Evolutionary conservation across 1,140 invertebrate species (phyloP).

Genomic region (Thaumatotibia leucotreta): DNA sequence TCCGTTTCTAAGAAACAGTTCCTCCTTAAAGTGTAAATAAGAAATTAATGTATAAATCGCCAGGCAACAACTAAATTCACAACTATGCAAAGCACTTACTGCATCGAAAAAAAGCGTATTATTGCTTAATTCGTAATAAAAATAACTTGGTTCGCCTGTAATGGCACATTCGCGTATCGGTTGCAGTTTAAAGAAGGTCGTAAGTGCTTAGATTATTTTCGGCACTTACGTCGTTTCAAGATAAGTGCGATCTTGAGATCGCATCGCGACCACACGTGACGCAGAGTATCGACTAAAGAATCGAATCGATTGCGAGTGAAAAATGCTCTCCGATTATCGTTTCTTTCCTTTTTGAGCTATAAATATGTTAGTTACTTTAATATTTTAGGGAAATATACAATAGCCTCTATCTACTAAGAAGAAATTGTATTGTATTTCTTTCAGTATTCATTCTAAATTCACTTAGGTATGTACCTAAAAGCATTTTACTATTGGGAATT

Average conservation of each 20-base stretch:
- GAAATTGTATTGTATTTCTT: too few species aligned
- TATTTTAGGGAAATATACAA: too few species aligned
- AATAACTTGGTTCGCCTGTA: neutral
- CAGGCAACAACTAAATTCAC: neutral
- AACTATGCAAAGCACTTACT: neutral
- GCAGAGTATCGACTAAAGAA: constrained; percentile 4
- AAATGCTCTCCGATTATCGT: neutral
- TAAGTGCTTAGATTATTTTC: neutral
- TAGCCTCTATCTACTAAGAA: too few species aligned
- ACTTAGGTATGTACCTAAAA: too few species aligned
- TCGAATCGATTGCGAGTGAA: constrained; percentile 4
- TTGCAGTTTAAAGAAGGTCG: neutral
- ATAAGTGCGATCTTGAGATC: neutral
- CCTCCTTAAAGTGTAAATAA: neutral
- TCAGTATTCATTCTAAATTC: neutral
- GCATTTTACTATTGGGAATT: too few species aligned
- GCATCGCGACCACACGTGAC: constrained; percentile 15
- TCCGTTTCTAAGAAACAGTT: neutral
- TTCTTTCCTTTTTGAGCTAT: neutral
- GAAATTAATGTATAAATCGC: constrained; percentile 8
- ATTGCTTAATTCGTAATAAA: neutral
- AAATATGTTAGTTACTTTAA: too few species aligned
- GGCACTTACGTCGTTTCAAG: neutral
- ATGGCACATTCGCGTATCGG: neutral
- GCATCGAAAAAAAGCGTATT: neutral